Evolutionary conservation across 2,888 invertebrate species (phyloP).

Genomic region (Ormia ochracea): DNA sequence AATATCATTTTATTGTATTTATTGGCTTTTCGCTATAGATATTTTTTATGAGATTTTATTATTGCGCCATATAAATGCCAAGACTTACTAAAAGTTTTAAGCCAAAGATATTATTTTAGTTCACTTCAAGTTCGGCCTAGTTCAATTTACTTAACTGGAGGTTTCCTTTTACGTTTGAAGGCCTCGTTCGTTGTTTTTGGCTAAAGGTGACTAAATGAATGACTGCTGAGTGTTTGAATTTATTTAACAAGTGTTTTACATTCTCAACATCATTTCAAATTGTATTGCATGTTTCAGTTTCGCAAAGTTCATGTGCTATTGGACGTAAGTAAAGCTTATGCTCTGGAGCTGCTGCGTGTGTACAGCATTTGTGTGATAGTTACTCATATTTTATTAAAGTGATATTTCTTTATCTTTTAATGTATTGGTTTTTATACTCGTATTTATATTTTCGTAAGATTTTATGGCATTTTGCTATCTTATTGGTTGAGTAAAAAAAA

Average conservation of each 20-base stretch:
- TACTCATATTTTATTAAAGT: constrained; percentile 52
- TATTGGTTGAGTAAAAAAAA: constrained; percentile 7
- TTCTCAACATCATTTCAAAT: constrained; percentile 48
- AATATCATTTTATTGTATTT: constrained; percentile 46
- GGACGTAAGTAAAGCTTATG: background rate
- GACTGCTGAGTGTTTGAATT: constrained; percentile 36
- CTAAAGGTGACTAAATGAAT: constrained; percentile 11
- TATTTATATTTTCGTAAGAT: constrained; percentile 3
- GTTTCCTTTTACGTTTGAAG: background rate
- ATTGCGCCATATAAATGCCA: constrained; percentile 28
- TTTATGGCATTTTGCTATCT: constrained; percentile 8
- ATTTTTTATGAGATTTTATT: constrained; percentile 54
- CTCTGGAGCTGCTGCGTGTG: background rate
- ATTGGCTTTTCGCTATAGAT: constrained; percentile 48
- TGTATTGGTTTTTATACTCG: background rate
- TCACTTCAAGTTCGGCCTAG: constrained; percentile 1
- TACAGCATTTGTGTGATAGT: constrained; percentile 18
- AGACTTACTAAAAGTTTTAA: background rate
- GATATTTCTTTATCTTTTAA: constrained; percentile 49
- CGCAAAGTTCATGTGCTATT: constrained; percentile 22
- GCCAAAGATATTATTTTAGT: background rate
- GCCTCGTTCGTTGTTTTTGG: background rate
- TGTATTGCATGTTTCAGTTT: constrained; percentile 36
- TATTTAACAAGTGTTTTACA: constrained; percentile 54
- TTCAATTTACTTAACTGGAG: background rate